Evolutionary conservation across 2,113 vertebrate species (phyloP).

Genomic region (Cebus imitator): DNA sequence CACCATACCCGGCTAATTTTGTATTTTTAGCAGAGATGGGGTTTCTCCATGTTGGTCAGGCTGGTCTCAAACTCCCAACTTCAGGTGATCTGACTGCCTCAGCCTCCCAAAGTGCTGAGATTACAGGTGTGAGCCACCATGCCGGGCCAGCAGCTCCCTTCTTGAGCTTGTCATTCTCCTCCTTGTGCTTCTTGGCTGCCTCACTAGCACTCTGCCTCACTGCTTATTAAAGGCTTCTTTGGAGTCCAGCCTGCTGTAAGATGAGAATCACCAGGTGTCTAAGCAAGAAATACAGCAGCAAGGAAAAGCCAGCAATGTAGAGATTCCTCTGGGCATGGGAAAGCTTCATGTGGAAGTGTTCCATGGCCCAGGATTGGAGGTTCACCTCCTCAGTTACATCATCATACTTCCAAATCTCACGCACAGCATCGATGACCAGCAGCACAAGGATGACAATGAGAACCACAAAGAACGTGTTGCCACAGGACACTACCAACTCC

Average conservation of each 20-base stretch:
- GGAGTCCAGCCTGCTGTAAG: constrained; percentile 94
- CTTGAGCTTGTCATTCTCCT: constrained; percentile 92
- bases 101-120: no score
- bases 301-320: constrained; percentile 93
- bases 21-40: no score
- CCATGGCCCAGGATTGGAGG: constrained; percentile 89
- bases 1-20: no score
- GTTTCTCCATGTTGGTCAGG: no score
- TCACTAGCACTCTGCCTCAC: constrained; percentile 89
- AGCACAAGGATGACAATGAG: constrained; percentile 93
- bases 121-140: no score
- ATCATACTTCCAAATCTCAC: constrained; percentile 92
- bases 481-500: constrained; percentile 87
- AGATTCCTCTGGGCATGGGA: constrained; percentile 95
- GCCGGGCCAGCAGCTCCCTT: constrained; percentile 77
- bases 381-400: constrained; percentile 91
- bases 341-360: constrained; percentile 95
- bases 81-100: no score
- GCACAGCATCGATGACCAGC: constrained; percentile 89
- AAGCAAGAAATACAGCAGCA: constrained; percentile 89
- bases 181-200: constrained; percentile 92
- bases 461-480: constrained; percentile 93
- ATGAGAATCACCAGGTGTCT: constrained; percentile 92
- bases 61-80: no score
- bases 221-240: constrained; percentile 96